Conservation (phyloP, 1,140 invertebrate species). For the Sycophila sp. region DNA sequence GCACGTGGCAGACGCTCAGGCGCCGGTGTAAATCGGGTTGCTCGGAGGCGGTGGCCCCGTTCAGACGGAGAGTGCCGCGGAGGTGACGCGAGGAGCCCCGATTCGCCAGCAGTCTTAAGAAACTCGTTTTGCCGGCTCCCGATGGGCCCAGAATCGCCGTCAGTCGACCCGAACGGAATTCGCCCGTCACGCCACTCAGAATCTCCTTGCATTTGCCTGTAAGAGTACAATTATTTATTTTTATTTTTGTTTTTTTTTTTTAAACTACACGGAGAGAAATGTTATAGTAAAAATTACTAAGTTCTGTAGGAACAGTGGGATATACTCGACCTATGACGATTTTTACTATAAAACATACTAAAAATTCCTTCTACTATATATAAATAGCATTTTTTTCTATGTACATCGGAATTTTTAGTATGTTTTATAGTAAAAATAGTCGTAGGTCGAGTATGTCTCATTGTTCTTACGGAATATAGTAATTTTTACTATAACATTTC, state of each 20-base stretch:
- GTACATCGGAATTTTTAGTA: too few relatives aligned
- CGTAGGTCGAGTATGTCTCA: too few relatives aligned
- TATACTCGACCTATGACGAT: neutral
- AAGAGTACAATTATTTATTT: too few relatives aligned
- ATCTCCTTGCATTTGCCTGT: conserved; percentile 66
- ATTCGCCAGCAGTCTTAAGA: conserved; percentile 73
- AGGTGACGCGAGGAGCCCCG: conserved; percentile 10
- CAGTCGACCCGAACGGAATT: conserved; percentile 70
- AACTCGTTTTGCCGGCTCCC: conserved; percentile 81
- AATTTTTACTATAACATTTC: too few relatives aligned
- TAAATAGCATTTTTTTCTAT: too few relatives aligned
- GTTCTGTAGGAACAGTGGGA: neutral
- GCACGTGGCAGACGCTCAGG: conserved; percentile 68
- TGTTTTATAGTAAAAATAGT: too few relatives aligned
- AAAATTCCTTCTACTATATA: neutral
- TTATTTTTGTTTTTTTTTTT: neutral
- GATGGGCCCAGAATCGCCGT: conserved; percentile 84
- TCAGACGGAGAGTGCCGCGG: neutral
- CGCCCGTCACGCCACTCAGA: conserved; percentile 68
- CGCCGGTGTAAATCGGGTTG: neutral
- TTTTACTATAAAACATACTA: neutral
- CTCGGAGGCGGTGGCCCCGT: neutral
- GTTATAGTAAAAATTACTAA: neutral
- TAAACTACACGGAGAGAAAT: conserved; percentile 20
- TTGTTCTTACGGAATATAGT: too few relatives aligned